Evolutionary conservation across 2,888 invertebrate genomes (phyloP).

Genomic region (Sinotaia quadrata): DNA sequence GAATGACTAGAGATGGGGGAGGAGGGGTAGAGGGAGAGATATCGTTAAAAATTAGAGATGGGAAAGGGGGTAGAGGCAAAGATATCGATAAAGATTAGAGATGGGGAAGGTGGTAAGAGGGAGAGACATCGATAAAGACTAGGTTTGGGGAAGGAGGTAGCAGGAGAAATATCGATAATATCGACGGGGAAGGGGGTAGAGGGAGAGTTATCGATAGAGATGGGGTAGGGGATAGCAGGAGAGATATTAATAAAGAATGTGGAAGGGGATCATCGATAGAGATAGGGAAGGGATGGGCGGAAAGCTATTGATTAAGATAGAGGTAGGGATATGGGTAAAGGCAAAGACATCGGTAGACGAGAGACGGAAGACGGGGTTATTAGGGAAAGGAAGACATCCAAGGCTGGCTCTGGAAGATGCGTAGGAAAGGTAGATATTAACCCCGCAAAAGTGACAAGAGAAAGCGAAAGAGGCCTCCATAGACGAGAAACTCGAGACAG

Average conservation of each 20-base stretch:
- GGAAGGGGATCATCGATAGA: neutral
- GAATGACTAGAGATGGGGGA: neutral
- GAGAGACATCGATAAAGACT: neutral
- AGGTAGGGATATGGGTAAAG: too few relatives aligned
- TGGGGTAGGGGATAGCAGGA: neutral
- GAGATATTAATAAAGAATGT: neutral
- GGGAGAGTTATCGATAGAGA: neutral
- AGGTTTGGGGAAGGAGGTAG: neutral
- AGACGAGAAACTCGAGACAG: neutral
- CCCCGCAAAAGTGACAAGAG: neutral
- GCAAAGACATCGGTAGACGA: too few relatives aligned
- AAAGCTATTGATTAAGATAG: neutral
- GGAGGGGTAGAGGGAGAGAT: neutral
- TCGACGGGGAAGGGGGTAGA: neutral
- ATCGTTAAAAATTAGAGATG: neutral
- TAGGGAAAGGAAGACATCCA: too few relatives aligned
- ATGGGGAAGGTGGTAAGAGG: neutral
- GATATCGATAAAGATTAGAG: neutral
- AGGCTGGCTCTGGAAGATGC: too few relatives aligned
- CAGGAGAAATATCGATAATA: neutral
- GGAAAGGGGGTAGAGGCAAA: neutral
- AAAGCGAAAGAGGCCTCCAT: neutral
- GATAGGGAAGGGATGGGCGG: neutral
- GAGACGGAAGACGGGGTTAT: too few relatives aligned
- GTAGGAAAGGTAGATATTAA: too few relatives aligned